phyloP scores from a whole-genome alignment of 2,797 vertebrate species.

The Apogon talboti region DNA sequence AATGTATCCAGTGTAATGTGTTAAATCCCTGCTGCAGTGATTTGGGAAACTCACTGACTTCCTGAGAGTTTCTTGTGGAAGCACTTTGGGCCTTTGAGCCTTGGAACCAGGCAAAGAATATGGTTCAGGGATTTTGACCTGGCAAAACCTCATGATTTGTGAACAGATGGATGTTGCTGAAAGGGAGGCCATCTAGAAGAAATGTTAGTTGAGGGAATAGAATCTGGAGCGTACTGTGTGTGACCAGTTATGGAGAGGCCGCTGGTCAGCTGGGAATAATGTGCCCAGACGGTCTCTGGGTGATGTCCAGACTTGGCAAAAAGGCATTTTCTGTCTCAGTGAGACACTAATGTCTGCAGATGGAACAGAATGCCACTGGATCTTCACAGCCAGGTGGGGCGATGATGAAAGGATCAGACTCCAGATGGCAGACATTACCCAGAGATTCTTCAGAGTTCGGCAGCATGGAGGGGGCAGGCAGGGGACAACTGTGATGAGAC shows the following conservation, averaged over 20 bases:
- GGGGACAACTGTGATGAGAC: constrained; percentile 47
- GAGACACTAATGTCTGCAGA: constrained; percentile 41
- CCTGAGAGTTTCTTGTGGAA: neutral
- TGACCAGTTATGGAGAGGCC: too few relatives aligned
- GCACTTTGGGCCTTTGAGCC: neutral
- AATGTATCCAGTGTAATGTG: too few relatives aligned
- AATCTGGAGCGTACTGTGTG: too few relatives aligned
- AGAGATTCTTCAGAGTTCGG: constrained; percentile 54
- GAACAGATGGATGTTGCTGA: neutral
- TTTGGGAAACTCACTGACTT: neutral
- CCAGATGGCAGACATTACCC: constrained; percentile 69
- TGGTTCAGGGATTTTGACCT: too few relatives aligned
- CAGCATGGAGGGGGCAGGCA: constrained; percentile 38
- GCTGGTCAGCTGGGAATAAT: neutral
- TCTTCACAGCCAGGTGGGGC: constrained; percentile 57
- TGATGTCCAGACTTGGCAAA: constrained; percentile 25
- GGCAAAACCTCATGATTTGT: neutral
- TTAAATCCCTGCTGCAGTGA: neutral
- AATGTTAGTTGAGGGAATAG: too few relatives aligned
- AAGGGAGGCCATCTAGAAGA: neutral
- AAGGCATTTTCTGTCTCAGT: constrained; percentile 26
- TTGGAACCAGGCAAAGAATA: neutral
- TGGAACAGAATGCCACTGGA: constrained; percentile 52
- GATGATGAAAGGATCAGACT: constrained; percentile 63
- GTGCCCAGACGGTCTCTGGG: neutral